phyloP scores from a whole-genome alignment of 2,888 invertebrate genomes.

The Nasonia oneida region DNA sequence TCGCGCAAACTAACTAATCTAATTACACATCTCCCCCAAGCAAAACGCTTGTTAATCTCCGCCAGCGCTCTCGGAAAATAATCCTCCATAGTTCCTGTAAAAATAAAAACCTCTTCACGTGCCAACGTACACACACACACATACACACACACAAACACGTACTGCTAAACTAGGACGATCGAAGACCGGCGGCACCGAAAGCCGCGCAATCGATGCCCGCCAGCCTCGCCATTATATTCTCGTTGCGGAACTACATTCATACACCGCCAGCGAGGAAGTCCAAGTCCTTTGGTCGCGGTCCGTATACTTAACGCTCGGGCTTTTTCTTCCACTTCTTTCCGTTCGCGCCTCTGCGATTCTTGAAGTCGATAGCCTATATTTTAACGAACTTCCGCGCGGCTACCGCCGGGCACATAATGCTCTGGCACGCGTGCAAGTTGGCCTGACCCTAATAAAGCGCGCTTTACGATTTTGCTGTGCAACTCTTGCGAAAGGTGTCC shows the following conservation, averaged over 20 bases:
- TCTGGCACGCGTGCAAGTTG: neutral
- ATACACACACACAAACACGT: neutral
- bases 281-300: slow-evolving; percentile 26
- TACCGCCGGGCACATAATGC: slow-evolving; percentile 6
- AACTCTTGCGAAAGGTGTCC: neutral
- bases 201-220: slow-evolving; percentile 50
- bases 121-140: neutral
- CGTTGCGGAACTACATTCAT: slow-evolving; percentile 11
- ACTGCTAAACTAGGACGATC: slow-evolving; percentile 57
- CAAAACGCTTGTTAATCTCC: too few relatives aligned
- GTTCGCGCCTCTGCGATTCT: slow-evolving; percentile 33
- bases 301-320: neutral
- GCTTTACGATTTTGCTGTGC: slow-evolving; percentile 32
- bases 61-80: neutral
- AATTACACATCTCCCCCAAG: slow-evolving; percentile 2
- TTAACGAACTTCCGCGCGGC: slow-evolving; percentile 37
- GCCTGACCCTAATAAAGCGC: slow-evolving; percentile 53
- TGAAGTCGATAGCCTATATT: slow-evolving; percentile 58
- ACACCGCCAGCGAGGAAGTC: neutral
- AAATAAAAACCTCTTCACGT: slow-evolving; percentile 21
- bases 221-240: slow-evolving; percentile 16
- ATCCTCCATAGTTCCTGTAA: neutral
- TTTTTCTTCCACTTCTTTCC: neutral
- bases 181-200: slow-evolving; percentile 57
- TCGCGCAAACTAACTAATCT: slow-evolving; percentile 17